Evolutionary conservation across 2,888 invertebrate genomes (phyloP).

Genomic region (Eupithecia subfuscata): DNA sequence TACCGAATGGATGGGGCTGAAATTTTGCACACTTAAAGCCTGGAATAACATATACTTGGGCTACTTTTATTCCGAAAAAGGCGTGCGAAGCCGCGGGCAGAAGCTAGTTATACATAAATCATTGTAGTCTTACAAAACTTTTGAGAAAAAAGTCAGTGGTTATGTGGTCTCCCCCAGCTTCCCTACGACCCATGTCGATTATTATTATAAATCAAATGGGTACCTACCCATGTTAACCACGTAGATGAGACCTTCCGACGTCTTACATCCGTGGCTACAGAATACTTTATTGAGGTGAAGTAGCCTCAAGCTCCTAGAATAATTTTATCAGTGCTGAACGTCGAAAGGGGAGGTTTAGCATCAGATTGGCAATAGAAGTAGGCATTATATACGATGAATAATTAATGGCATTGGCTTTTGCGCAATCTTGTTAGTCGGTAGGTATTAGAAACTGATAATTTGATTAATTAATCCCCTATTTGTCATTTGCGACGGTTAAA

Average conservation of each 20-base stretch:
- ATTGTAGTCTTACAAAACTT: neutral
- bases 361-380: neutral
- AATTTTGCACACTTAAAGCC: too few relatives aligned
- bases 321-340: neutral
- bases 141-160: neutral
- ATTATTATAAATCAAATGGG: neutral
- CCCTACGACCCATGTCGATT: neutral
- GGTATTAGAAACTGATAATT: neutral
- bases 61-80: too few relatives aligned
- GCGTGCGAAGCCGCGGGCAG: too few relatives aligned
- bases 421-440: neutral
- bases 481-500: constrained; percentile 55
- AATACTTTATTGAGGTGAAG: neutral
- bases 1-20: too few relatives aligned
- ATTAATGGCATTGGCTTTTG: neutral
- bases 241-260: neutral
- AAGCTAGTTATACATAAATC: neutral
- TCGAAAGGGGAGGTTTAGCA: neutral
- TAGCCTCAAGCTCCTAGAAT: neutral
- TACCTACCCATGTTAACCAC: too few relatives aligned
- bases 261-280: neutral
- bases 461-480: constrained; percentile 2
- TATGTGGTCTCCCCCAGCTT: neutral
- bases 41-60: too few relatives aligned
- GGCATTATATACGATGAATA: neutral